A percentile compares a stretch with the other conserved stretches of the same genome.
Conservation (phyloP, 2,888 invertebrate genomes). For the Parapristionchus giblindavisi region DNA sequence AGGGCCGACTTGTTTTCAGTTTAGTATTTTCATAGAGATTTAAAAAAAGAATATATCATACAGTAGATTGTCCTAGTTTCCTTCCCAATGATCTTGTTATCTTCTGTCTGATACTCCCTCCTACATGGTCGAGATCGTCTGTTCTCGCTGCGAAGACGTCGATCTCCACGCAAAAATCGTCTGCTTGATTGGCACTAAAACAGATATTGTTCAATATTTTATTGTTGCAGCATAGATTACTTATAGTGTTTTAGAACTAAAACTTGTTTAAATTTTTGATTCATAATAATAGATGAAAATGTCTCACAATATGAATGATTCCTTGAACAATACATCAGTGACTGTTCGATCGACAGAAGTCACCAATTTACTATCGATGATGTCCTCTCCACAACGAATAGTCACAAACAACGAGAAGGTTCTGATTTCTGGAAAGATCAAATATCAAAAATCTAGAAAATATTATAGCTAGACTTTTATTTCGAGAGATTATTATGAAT, state of each 20-base stretch:
- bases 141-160: constrained; percentile 52
- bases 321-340: constrained; percentile 55
- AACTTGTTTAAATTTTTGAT: not conserved
- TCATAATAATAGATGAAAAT: not conserved
- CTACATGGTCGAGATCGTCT: constrained; percentile 42
- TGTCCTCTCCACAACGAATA: constrained; percentile 49
- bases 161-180: constrained; percentile 54
- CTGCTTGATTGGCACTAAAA: constrained; percentile 52
- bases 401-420: constrained; percentile 57
- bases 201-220: not conserved
- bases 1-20: no score
- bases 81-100: constrained; percentile 54
- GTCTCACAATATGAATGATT: constrained; percentile 55
- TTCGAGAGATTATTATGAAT: no score
- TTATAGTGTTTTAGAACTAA: not conserved
- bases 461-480: no score
- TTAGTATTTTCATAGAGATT: no score
- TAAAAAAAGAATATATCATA: constrained; percentile 13
- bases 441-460: no score
- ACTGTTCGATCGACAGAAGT: constrained; percentile 50
- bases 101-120: constrained; percentile 51
- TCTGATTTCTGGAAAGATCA: constrained; percentile 49
- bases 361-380: constrained; percentile 54
- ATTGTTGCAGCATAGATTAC: not conserved
- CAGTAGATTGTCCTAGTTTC: constrained; percentile 51